A percentile compares a stretch with the other conserved stretches of the same genome.
phyloP scores from a whole-genome alignment of 2,888 invertebrate genomes.

The Cheilosia variabilis region DNA sequence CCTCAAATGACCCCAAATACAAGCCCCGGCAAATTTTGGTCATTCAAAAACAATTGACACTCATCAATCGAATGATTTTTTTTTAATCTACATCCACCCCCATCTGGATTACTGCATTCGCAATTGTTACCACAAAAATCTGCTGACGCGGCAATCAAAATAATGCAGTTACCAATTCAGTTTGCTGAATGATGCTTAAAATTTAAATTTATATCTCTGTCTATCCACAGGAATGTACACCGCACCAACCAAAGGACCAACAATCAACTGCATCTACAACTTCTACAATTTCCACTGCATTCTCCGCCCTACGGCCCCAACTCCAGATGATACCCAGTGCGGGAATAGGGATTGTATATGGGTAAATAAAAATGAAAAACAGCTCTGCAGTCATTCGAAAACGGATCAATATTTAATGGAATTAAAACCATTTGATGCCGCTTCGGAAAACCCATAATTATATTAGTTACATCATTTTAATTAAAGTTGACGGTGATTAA shows the following conservation, averaged over 20 bases:
- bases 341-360: constrained; percentile 32
- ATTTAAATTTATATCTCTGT: background rate
- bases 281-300: constrained; percentile 24
- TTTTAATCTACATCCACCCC: background rate
- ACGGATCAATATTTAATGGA: constrained; percentile 49
- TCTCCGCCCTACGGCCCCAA: background rate
- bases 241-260: constrained; percentile 43
- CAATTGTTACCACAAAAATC: constrained; percentile 36
- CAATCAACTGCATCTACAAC: constrained; percentile 60
- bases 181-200: constrained; percentile 40
- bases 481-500: constrained; percentile 62
- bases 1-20: too few species aligned
- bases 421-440: constrained; percentile 32
- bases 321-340: constrained; percentile 14
- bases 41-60: too few species aligned
- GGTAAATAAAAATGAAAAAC: constrained; percentile 5
- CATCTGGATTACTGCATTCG: background rate
- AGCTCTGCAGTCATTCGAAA: constrained; percentile 53
- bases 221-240: background rate
- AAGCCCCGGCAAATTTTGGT: too few species aligned
- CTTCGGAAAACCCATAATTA: constrained; percentile 55
- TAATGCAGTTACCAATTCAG: constrained; percentile 64
- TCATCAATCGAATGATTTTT: background rate
- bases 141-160: constrained; percentile 54
- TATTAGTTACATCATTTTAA: constrained; percentile 61